Percentiles rank a stretch among this genome's conserved stretches.
phyloP scores from a whole-genome alignment of 2,113 vertebrate genomes.

The Acanthisitta chloris region DNA sequence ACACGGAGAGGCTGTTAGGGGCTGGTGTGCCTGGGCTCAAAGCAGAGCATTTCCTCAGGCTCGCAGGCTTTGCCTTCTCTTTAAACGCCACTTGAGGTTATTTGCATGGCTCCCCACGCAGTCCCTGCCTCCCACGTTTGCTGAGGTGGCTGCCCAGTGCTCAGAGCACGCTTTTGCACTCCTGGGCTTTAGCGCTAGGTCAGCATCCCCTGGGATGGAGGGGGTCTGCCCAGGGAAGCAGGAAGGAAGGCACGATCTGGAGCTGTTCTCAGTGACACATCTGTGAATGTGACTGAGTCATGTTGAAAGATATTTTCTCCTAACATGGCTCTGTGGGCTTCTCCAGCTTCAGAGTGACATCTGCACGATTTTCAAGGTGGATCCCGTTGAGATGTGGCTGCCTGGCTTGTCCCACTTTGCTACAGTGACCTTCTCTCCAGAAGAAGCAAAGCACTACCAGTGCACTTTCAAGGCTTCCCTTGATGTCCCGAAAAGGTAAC shows the following conservation, averaged over 20 bases:
- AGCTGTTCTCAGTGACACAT: too few species aligned
- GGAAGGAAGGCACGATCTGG: neutral
- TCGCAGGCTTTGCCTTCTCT: too few species aligned
- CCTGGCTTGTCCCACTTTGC: constrained; percentile 79
- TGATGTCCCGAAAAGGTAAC: too few species aligned
- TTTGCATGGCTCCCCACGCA: neutral
- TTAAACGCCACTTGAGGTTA: neutral
- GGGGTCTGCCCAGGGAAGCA: neutral
- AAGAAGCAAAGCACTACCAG: constrained; percentile 78
- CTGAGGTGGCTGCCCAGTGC: neutral
- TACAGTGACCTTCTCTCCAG: constrained; percentile 80
- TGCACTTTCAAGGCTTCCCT: too few species aligned
- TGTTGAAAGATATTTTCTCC: too few species aligned
- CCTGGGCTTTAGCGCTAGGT: neutral
- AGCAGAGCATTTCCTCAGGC: too few species aligned
- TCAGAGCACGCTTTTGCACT: neutral
- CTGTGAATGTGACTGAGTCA: too few species aligned
- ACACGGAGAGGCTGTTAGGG: too few species aligned
- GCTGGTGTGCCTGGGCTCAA: too few species aligned
- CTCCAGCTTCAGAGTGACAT: constrained; percentile 14
- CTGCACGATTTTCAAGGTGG: constrained; percentile 78
- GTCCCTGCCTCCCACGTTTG: neutral
- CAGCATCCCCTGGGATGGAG: neutral
- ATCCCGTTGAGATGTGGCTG: constrained; percentile 73
- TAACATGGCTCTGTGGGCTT: neutral